Percentiles rank a stretch among this genome's conserved stretches.
phyloP scores from a whole-genome alignment of 92 coral and sea anemone genomes.

The Heteractis magnifica region DNA sequence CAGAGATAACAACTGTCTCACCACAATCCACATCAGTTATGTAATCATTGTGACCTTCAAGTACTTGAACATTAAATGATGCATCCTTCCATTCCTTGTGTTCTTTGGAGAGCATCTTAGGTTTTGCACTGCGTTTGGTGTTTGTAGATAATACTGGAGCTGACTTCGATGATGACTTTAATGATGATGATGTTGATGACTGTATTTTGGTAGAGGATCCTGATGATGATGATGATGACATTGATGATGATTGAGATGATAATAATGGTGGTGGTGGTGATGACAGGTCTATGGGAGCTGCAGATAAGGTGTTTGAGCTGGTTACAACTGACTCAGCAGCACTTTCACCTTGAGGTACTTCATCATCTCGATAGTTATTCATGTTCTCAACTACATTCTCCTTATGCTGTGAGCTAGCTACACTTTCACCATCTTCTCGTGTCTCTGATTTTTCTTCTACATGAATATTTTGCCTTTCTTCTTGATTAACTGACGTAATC shows the following conservation, averaged over 20 bases:
- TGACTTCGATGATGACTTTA: constrained; percentile 16
- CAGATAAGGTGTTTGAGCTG: background rate
- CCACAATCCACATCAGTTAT: constrained; percentile 70
- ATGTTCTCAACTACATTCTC: background rate
- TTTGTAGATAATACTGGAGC: constrained; percentile 9
- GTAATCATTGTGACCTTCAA: constrained; percentile 89
- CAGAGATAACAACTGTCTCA: constrained; percentile 74
- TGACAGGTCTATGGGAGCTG: background rate
- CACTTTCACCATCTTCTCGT: background rate
- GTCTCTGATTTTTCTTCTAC: background rate
- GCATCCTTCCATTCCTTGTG: constrained; percentile 49
- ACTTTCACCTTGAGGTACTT: background rate
- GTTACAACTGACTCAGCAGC: background rate
- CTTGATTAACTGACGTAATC: background rate
- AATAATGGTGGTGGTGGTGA: background rate
- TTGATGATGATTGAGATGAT: background rate
- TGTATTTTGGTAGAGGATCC: background rate
- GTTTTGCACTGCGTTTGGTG: background rate
- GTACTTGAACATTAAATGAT: constrained; percentile 58
- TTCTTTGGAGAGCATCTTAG: background rate
- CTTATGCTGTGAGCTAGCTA: background rate
- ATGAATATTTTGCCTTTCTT: constrained; percentile 1
- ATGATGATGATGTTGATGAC: constrained; percentile 10
- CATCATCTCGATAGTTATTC: background rate
- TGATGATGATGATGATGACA: background rate